These are phyloP conservation scores for Mesorhabditis spiculigera DNA, from an alignment of 2,888 invertebrate species.

Conservation along the genomic window DNA sequence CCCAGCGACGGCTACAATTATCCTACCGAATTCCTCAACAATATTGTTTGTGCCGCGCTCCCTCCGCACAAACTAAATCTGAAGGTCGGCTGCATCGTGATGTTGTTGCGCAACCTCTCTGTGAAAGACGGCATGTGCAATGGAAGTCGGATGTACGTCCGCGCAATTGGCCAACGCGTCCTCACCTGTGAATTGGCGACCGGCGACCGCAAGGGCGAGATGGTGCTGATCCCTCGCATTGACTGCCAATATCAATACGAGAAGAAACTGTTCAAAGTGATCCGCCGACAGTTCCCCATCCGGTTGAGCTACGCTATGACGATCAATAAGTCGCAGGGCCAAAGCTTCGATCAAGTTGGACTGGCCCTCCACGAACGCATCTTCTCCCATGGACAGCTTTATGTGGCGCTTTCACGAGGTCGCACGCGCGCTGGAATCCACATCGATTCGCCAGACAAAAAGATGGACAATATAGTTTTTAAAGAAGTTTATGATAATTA, in stretches of 20 bases:
- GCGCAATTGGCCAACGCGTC: background rate
- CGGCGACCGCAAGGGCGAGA: too few relatives aligned
- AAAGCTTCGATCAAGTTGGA: too few relatives aligned
- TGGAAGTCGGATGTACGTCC: constrained; percentile 1
- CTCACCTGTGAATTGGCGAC: too few relatives aligned
- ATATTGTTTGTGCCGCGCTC: constrained; percentile 11
- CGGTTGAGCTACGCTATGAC: too few relatives aligned
- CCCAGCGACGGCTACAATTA: constrained; percentile 1
- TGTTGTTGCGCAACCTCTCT: constrained; percentile 14
- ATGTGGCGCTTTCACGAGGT: constrained; percentile 5
- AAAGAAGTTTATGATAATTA: background rate
- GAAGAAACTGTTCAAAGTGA: too few relatives aligned
- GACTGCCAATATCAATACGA: too few relatives aligned
- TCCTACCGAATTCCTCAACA: constrained; percentile 12
- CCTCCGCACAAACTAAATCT: constrained; percentile 12
- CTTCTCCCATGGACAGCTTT: constrained; percentile 4
- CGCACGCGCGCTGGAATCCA: background rate
- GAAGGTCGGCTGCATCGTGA: background rate
- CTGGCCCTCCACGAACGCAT: background rate
- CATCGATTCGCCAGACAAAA: background rate
- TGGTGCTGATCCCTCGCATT: too few relatives aligned
- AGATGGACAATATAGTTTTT: constrained; percentile 6
- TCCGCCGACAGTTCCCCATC: too few relatives aligned
- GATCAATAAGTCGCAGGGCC: too few relatives aligned
- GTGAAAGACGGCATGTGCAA: constrained; percentile 9